Conservation (phyloP, 2,113 vertebrate genomes). For the Xiphophorus maculatus region DNA sequence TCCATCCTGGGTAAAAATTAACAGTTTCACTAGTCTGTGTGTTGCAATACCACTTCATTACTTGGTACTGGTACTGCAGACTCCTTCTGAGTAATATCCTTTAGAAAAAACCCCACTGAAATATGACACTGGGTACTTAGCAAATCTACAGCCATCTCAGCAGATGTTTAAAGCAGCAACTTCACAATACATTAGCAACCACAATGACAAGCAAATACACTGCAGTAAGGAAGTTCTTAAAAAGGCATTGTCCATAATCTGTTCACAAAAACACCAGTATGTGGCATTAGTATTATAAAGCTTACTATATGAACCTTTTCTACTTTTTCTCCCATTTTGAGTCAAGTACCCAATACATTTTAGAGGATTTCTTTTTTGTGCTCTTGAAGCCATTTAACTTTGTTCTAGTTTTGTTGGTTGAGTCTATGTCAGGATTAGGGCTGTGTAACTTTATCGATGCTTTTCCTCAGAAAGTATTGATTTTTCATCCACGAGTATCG, state of each 20-base stretch:
- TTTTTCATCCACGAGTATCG: no score
- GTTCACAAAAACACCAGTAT: neutral
- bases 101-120: neutral
- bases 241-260: neutral
- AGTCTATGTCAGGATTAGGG: no score
- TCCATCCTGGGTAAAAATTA: constrained; percentile 24
- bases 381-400: no score
- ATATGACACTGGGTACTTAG: neutral
- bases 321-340: no score
- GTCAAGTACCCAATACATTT: no score
- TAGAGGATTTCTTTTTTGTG: no score
- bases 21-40: constrained; percentile 6
- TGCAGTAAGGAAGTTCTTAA: neutral
- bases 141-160: neutral
- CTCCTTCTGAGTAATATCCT: neutral
- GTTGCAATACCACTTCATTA: no score
- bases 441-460: no score
- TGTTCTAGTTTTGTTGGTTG: neutral
- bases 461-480: no score
- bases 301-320: no score
- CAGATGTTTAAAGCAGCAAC: neutral
- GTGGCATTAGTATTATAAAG: neutral
- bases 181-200: constrained; percentile 20
- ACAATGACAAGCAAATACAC: neutral
- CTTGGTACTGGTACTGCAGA: neutral